Evolutionary conservation across 2,113 vertebrate genomes (phyloP), one percentile per base, ranked within the genome.

Genomic region (Rhynchomys soricoides): DNA sequence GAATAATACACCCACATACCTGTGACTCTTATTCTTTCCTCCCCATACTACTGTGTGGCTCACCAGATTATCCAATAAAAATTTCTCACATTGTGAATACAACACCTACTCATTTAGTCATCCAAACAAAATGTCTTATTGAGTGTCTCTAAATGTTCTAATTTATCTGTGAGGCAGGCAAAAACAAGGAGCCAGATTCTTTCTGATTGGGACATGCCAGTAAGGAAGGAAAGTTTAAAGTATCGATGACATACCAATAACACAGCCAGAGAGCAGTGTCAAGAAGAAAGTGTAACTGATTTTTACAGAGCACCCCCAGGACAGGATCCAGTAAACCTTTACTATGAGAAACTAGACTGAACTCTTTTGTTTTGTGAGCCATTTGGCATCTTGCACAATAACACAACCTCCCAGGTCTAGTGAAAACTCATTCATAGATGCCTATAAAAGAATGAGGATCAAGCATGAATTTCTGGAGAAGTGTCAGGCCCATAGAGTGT

Each of bases 11-110:
- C 55, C 16, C 10, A 17, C 13, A 12, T 7, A 22, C 22, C 19
- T 86, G 3, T 0, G 1, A 48, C 0, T 5, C 13, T 11, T 9
- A 10, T 12, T 43, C 15, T 90, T 52, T 17, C 37, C 5, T n/a
- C 12, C 12, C 19, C 16, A 4, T 4, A 5, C 2, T 10, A 22
- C 52, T 48, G 8, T 50, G 15, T 16, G 34, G 29, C 78, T 81
- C 29, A 43, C 24, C 3, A 29, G 50, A 37, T 66, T 78, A 48
- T 57, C 26, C 55, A 22, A 66, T 31, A 26, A 87, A 15, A 22
- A 45, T 59, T 77, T 11, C 52, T 88, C 45, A 71, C 52, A 71
- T 1, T 31, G 19, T 48, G 77, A 11, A 37, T 31, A 31, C 17
- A 92, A 68, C 16, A 86, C 10, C 19, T 66, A 75, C 64, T 34